Evolutionary conservation across 2,888 invertebrate species (phyloP).

Genomic region (Chaetogeoica ovagalla): DNA sequence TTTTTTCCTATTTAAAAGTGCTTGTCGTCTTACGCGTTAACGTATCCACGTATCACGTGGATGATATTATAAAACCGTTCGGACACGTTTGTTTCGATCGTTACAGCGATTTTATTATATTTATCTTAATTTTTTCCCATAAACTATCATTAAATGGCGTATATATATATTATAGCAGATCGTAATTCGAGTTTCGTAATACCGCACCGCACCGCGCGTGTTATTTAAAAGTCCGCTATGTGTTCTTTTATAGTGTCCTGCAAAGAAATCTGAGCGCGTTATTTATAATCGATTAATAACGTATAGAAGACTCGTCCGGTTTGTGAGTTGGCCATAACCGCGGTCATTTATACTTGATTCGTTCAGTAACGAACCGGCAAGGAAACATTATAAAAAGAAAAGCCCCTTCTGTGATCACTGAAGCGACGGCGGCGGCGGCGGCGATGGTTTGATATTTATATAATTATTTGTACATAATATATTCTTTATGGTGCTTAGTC

Average conservation of each 20-base stretch:
- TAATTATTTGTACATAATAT: constrained; percentile 5
- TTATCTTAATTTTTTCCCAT: neutral
- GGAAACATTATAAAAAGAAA: constrained; percentile 20
- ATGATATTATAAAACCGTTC: too few relatives aligned
- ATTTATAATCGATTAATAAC: constrained; percentile 25
- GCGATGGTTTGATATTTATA: constrained; percentile 37
- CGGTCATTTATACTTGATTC: constrained; percentile 30
- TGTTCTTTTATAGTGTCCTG: neutral
- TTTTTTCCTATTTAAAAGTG: too few relatives aligned
- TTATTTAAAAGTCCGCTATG: neutral
- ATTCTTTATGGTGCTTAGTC: constrained; percentile 26
- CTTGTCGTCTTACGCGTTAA: too few relatives aligned
- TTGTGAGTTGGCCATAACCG: constrained; percentile 31
- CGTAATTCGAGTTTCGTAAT: constrained; percentile 3
- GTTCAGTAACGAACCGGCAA: constrained; percentile 35
- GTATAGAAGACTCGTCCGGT: constrained; percentile 27
- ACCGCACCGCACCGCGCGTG: neutral
- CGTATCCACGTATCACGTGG: too few relatives aligned
- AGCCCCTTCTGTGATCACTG: constrained; percentile 32
- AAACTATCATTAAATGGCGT: neutral
- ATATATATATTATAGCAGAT: neutral
- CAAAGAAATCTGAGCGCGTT: constrained; percentile 35
- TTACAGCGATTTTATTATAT: too few relatives aligned
- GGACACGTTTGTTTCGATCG: too few relatives aligned
- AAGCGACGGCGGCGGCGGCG: constrained; percentile 20